These are phyloP conservation scores for Spicauda simplicius DNA, from an alignment of 2,888 invertebrate species.

Conservation along the genomic window DNA sequence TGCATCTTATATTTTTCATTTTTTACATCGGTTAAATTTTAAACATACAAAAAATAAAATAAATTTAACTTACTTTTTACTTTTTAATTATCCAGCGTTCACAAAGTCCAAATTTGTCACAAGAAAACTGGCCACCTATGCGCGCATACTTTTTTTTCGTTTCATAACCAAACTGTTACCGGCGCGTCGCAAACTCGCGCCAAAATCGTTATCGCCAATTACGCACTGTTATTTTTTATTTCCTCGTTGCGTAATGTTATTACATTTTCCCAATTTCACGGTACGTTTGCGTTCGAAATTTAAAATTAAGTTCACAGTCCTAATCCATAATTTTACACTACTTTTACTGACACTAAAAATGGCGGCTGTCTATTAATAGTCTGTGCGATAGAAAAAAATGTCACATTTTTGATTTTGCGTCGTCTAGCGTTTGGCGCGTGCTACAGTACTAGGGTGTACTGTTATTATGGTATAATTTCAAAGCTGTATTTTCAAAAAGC, in stretches of 20 bases:
- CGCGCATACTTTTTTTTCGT: slow-evolving; percentile 39
- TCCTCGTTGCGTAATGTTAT: slow-evolving; percentile 59
- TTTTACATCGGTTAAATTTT: neutral
- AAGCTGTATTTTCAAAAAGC: slow-evolving; percentile 51
- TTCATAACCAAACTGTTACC: slow-evolving; percentile 42
- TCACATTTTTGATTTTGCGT: slow-evolving; percentile 59
- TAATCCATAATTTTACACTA: slow-evolving; percentile 28
- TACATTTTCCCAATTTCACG: slow-evolving; percentile 74
- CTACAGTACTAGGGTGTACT: slow-evolving; percentile 38
- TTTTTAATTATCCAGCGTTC: slow-evolving; percentile 28
- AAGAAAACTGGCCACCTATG: slow-evolving; percentile 39
- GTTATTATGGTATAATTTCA: slow-evolving; percentile 42
- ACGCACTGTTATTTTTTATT: slow-evolving; percentile 60
- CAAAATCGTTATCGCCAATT: slow-evolving; percentile 52
- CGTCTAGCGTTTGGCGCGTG: slow-evolving; percentile 49
- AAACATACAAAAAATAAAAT: neutral
- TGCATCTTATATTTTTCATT: too few species aligned
- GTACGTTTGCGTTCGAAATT: slow-evolving; percentile 46
- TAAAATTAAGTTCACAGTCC: slow-evolving; percentile 28
- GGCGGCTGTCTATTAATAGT: slow-evolving; percentile 35
- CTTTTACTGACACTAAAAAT: slow-evolving; percentile 36
- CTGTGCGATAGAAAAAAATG: slow-evolving; percentile 50
- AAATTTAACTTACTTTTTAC: slow-evolving; percentile 35
- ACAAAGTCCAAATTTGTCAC: slow-evolving; percentile 46
- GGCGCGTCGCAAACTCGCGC: slow-evolving; percentile 48